These are phyloP conservation scores for Buphagus erythrorhynchus DNA, from an alignment of 2,797 vertebrate genomes.

Conservation along the genomic window DNA sequence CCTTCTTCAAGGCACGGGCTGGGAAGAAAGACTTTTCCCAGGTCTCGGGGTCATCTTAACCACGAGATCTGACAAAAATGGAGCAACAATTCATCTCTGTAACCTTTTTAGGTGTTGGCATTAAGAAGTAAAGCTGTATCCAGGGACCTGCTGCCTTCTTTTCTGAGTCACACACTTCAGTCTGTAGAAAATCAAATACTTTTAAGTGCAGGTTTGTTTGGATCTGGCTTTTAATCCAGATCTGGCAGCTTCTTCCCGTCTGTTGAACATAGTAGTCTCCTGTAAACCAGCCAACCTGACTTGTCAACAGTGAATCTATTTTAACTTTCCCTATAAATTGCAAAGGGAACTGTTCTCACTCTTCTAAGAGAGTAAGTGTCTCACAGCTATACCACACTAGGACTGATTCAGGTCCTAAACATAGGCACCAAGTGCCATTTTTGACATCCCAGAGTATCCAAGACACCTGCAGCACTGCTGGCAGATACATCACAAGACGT, in stretches of 20 bases:
- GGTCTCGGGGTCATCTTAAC: too few species aligned
- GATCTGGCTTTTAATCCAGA: slow-evolving; percentile 36
- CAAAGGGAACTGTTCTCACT: slow-evolving; percentile 35
- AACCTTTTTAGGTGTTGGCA: neutral
- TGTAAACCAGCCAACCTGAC: slow-evolving; percentile 52
- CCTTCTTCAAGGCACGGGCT: too few species aligned
- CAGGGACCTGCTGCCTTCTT: neutral
- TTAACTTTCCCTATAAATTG: slow-evolving; percentile 51
- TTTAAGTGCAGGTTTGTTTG: neutral
- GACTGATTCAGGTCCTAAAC: slow-evolving; percentile 33
- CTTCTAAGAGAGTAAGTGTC: neutral
- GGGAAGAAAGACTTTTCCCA: too few species aligned
- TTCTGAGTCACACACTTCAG: neutral
- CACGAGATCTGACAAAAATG: too few species aligned
- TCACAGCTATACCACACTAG: neutral
- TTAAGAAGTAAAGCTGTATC: neutral
- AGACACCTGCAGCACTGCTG: neutral
- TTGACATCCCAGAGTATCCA: slow-evolving; percentile 8
- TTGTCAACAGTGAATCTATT: slow-evolving; percentile 33
- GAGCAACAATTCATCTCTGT: neutral
- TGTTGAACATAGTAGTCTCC: slow-evolving; percentile 32
- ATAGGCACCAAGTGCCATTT: slow-evolving; percentile 23
- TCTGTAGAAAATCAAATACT: neutral
- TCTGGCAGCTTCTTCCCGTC: slow-evolving; percentile 9
- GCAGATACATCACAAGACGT: neutral